Conservation (phyloP, 1,140 invertebrate species). For the Plodia interpunctella region DNA sequence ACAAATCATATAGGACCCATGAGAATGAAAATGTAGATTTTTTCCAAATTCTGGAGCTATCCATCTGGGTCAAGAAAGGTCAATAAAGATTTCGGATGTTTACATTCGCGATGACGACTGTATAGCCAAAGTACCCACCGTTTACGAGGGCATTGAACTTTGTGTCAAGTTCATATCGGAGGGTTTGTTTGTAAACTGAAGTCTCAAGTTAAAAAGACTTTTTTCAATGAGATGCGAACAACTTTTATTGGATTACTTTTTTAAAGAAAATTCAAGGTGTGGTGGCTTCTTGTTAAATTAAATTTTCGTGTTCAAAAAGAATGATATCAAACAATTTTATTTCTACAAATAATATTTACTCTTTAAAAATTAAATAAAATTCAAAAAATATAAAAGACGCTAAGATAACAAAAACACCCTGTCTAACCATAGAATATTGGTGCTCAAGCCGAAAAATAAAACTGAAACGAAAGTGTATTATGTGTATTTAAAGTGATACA, state of each 20-base stretch:
- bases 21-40: slow-evolving; percentile 15
- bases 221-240: not conserved
- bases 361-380: no score
- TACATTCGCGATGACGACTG: slow-evolving; percentile 43
- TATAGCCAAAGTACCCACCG: slow-evolving; percentile 11
- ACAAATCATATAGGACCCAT: no score
- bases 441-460: no score
- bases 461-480: no score
- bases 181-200: slow-evolving; percentile 1
- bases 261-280: not conserved
- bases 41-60: slow-evolving; percentile 41
- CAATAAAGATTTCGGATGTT: slow-evolving; percentile 64
- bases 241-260: slow-evolving; percentile 7
- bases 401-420: no score
- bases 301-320: not conserved
- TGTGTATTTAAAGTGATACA: no score
- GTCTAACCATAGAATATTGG: no score
- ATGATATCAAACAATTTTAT: not conserved
- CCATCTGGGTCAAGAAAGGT: slow-evolving; percentile 61
- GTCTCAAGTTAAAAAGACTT: not conserved
- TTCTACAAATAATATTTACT: no score
- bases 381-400: no score
- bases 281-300: no score
- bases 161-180: not conserved
- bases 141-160: not conserved